Evolutionary conservation across 2,113 vertebrate species (phyloP).

Genomic region (human (Homo sapiens)): GRCh38 chr1:179667501-179668000

Average conservation of each 20-base stretch:
- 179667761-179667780: not conserved
- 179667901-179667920: not conserved
- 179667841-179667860: not conserved
- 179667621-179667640: not conserved
- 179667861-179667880: not conserved
- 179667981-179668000: not conserved
- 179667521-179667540: not conserved
- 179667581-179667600: not conserved
- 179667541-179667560: not conserved
- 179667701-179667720: not conserved
- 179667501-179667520: not conserved
- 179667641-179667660: not conserved
- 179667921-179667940: not conserved
- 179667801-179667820: not conserved
- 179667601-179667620: not conserved
- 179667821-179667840: not conserved
- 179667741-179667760: not conserved
- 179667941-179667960: not conserved
- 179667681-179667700: not conserved
- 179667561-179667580: not conserved
- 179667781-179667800: not conserved
- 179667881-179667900: not conserved
- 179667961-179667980: not conserved
- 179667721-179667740: not conserved
- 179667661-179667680: not conserved